Evolutionary conservation across 1,140 invertebrate species (phyloP), one percentile per base, ranked within the genome.

Genomic region (Latrodectus geometricus): DNA sequence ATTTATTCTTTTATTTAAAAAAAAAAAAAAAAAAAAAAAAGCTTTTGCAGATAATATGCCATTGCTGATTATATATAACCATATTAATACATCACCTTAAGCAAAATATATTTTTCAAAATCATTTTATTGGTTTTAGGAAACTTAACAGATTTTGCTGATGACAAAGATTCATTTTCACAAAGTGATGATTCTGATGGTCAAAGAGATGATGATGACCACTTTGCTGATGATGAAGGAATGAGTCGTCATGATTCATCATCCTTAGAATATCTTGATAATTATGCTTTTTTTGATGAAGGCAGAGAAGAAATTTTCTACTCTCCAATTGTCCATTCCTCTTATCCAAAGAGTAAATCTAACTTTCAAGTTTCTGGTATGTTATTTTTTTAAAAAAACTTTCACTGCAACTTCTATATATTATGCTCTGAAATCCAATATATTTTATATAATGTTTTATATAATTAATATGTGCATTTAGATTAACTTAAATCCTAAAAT

Each of bases 171-270:
- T 92, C 93, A 35, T 90, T 95, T 17, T 89, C 89, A 12, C 89
- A 88, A 77, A 89, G 89, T 83, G 94, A 95, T 90, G 95, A 93
- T 88, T 92, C 94, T 3, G 95, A 95, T 91, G 94, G 93, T 11
- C 90, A 94, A 87, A 93, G 93, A 69, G 94, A 93, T 54, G 90
- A 91, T 80, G 90, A 90, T 70, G 94, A 94, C 91, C 93, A 94
- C 80, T 94, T 94, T 90, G 94, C 94, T 7, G 94, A 94, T 88
- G 94, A 94, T 86, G 94, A 94, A 90, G 93, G 92, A 8, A 93
- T 93, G 73, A 93, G 92, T 66, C 93, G 93, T 89, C 93, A 90
- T 61, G 90, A 93, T 89, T 93, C 93, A 9, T 93, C 93, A 35
- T 93, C 92, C 88, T 93, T 93, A 89, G 93, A 91, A 86, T 90